These are phyloP conservation scores for Centropus unirufus DNA, from an alignment of 2,113 vertebrate genomes.

Conservation along the genomic window DNA sequence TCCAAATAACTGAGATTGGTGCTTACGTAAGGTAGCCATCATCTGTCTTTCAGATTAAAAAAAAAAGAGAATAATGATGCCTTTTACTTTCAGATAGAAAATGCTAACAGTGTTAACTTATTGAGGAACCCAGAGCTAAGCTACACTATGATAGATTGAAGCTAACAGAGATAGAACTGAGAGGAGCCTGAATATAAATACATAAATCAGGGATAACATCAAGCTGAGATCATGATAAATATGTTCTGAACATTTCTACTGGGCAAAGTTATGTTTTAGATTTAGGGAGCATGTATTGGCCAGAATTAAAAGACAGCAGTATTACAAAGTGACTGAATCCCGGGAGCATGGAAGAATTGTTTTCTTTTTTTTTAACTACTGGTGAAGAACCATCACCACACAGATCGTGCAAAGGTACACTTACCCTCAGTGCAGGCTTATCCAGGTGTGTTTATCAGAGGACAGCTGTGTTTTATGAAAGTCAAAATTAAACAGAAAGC, in stretches of 20 bases:
- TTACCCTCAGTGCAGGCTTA: not conserved
- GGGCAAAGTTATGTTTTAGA: slow-evolving; percentile 50
- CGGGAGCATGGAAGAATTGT: not conserved
- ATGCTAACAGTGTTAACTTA: slow-evolving; percentile 2
- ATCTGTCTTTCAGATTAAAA: not conserved
- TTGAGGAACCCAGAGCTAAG: slow-evolving; percentile 15
- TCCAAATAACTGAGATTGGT: not conserved
- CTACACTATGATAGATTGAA: slow-evolving; percentile 54
- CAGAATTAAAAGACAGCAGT: slow-evolving; percentile 66
- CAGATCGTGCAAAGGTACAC: not conserved
- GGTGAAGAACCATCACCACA: not conserved
- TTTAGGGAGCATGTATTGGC: slow-evolving; percentile 20
- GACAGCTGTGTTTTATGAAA: not conserved
- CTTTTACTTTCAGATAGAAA: slow-evolving; percentile 12
- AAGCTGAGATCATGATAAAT: slow-evolving; percentile 71
- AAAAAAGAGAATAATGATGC: not conserved
- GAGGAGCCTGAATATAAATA: slow-evolving; percentile 56
- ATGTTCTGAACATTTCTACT: slow-evolving; percentile 54
- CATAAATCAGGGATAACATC: slow-evolving; percentile 71
- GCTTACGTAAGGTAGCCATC: not conserved
- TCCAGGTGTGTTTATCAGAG: not conserved
- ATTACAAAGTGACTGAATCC: slow-evolving; percentile 26
- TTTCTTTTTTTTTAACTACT: not conserved
- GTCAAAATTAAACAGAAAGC: not conserved
- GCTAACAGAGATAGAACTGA: slow-evolving; percentile 49